These are phyloP conservation scores for Coryphaenoides rupestris DNA, from an alignment of 2,113 vertebrate genomes.

Conservation along the genomic window DNA sequence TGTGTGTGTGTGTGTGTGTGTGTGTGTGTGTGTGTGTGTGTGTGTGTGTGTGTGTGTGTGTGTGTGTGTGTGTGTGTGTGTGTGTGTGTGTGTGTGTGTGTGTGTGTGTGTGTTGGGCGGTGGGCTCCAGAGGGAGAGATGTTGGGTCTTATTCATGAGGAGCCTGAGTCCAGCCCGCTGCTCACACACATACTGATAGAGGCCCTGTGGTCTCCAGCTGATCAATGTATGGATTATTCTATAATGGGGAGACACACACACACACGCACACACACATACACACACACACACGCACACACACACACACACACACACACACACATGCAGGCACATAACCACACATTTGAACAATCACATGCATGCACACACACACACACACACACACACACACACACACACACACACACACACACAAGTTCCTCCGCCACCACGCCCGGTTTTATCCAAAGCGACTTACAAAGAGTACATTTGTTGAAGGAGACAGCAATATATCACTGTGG, in stretches of 20 bases:
- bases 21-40: constrained; percentile 23
- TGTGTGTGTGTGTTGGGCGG: constrained; percentile 22
- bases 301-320: too few relatives aligned
- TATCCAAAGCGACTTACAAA: too few relatives aligned
- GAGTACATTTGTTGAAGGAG: too few relatives aligned
- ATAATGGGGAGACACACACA: constrained; percentile 35
- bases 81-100: constrained; percentile 26
- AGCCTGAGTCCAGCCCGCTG: constrained; percentile 18
- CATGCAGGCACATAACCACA: not conserved
- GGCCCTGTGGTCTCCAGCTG: constrained; percentile 19
- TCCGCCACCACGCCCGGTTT: too few relatives aligned
- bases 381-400: not conserved
- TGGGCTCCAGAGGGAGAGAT: constrained; percentile 52
- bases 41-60: constrained; percentile 20
- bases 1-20: constrained; percentile 17
- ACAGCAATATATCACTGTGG: too few relatives aligned
- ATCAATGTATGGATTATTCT: constrained; percentile 51
- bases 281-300: too few relatives aligned
- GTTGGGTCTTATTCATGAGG: constrained; percentile 61
- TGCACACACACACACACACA: constrained; percentile 23
- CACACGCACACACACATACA: constrained; percentile 10
- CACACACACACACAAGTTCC: constrained; percentile 19
- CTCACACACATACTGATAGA: constrained; percentile 38
- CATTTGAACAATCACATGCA: not conserved
- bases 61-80: constrained; percentile 17